A percentile compares a stretch with the other conserved stretches of the same genome.
Evolutionary conservation across 2,888 invertebrate species (phyloP).

Genomic region (Epirrita christyi): DNA sequence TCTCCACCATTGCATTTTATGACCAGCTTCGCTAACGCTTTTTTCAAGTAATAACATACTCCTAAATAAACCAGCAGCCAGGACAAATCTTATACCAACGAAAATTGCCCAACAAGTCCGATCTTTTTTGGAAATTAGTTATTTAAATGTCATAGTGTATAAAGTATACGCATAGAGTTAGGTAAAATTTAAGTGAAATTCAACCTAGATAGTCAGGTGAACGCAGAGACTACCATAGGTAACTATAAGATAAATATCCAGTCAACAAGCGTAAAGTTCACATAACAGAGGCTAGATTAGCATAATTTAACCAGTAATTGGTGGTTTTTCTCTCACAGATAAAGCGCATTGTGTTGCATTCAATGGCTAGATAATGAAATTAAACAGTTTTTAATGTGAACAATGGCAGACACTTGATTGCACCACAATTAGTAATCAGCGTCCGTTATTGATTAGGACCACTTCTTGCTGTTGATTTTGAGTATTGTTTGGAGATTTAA

Average conservation of each 20-base stretch:
- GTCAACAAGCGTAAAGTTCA: conserved; percentile 24
- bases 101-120: no score
- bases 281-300: conserved; percentile 28
- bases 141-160: neutral
- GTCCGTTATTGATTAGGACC: conserved; percentile 32
- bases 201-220: no score
- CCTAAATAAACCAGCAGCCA: no score
- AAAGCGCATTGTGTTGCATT: conserved; percentile 67
- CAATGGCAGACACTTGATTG: conserved; percentile 51
- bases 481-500: conserved; percentile 17
- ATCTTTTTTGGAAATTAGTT: no score
- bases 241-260: no score
- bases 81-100: no score
- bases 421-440: conserved; percentile 40
- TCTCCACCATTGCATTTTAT: no score
- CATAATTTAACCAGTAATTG: conserved; percentile 40
- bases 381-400: conserved; percentile 60
- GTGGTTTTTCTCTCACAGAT: conserved; percentile 41
- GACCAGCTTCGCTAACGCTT: no score
- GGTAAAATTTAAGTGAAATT: no score
- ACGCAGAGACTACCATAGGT: no score
- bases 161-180: no score
- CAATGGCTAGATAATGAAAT: conserved; percentile 68
- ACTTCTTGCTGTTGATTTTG: conserved; percentile 25
- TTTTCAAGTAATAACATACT: no score